These are phyloP conservation scores for Solenodon paradoxus DNA, from an alignment of 2,113 vertebrate species.

Conservation along the genomic window DNA sequence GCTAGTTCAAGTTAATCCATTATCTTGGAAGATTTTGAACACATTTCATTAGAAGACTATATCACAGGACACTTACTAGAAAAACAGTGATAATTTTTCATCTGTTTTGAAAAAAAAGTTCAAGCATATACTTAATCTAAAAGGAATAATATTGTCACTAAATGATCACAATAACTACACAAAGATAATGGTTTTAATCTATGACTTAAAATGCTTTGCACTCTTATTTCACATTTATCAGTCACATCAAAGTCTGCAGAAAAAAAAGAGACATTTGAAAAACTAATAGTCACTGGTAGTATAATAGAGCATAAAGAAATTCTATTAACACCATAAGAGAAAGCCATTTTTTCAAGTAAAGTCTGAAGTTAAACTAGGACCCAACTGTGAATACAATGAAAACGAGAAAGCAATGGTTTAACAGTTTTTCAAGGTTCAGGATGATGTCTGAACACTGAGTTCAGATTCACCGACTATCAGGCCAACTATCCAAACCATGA, in stretches of 20 bases:
- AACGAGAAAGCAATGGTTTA: background rate
- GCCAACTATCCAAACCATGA: background rate
- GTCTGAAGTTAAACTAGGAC: background rate
- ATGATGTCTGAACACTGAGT: background rate
- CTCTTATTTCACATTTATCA: constrained; percentile 26
- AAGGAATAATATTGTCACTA: background rate
- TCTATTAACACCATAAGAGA: background rate
- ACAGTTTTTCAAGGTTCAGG: background rate
- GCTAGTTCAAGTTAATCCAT: no score
- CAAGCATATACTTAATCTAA: background rate
- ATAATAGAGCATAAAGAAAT: background rate
- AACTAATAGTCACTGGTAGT: background rate
- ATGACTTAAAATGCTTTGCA: background rate
- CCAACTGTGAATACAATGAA: background rate
- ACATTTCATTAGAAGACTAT: background rate
- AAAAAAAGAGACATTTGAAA: background rate
- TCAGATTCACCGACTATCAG: background rate
- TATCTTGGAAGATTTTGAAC: constrained; percentile 13
- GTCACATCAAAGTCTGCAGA: background rate
- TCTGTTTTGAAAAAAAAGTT: background rate
- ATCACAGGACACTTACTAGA: background rate
- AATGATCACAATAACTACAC: background rate
- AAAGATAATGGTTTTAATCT: background rate
- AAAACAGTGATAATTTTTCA: background rate
- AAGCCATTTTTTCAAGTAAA: background rate